Percentiles rank a stretch among this genome's conserved stretches.
These are phyloP conservation scores for Dromaius novaehollandiae DNA, from an alignment of 2,113 vertebrate genomes.

Conservation along the genomic window DNA sequence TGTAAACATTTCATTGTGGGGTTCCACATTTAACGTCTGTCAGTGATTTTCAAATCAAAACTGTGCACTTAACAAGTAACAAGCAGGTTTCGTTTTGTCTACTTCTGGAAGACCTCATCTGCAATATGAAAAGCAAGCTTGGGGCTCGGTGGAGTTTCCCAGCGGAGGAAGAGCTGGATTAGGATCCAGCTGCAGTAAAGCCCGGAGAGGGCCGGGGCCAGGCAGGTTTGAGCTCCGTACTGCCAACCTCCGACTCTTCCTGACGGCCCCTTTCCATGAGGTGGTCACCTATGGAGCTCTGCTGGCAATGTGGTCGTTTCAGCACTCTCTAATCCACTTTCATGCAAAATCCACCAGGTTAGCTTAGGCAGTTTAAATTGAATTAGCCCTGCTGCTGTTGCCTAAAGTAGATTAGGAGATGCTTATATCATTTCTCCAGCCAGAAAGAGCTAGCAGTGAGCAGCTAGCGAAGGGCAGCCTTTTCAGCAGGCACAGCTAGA, in stretches of 20 bases:
- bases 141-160: neutral
- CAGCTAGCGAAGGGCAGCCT: neutral
- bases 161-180: neutral
- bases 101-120: constrained; percentile 2
- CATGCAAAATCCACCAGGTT: constrained; percentile 29
- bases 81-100: constrained; percentile 52
- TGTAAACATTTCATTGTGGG: constrained; percentile 60
- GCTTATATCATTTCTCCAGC: neutral
- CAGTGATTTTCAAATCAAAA: constrained; percentile 62
- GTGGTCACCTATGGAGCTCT: neutral
- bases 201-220: too few relatives aligned
- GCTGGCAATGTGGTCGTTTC: neutral
- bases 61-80: constrained; percentile 33
- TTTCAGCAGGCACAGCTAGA: neutral
- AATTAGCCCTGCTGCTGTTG: constrained; percentile 11
- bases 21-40: constrained; percentile 28
- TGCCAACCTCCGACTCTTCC: neutral
- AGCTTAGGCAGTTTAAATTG: constrained; percentile 18
- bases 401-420: constrained; percentile 32
- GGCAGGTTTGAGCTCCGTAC: neutral
- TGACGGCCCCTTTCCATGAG: neutral
- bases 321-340: constrained; percentile 37
- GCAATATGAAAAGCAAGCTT: neutral
- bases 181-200: neutral
- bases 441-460: neutral